Conservation (phyloP, 2,113 vertebrate genomes). For the Malurus elegans region DNA sequence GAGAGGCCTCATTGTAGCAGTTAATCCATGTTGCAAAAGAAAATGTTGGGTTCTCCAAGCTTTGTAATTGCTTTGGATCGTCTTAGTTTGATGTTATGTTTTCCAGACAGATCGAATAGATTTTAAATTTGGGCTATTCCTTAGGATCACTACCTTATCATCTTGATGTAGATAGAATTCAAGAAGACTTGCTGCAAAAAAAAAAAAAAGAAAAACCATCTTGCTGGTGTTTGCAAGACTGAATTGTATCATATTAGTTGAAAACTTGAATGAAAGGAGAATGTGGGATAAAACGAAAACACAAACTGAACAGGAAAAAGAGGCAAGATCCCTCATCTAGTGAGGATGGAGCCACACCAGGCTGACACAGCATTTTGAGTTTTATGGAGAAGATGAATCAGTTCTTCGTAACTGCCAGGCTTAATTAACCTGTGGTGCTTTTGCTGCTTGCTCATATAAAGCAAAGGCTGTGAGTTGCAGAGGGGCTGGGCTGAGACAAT, state of each 20-base stretch:
- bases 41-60: not conserved
- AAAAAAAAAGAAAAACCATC: not conserved
- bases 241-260: not conserved
- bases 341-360: not conserved
- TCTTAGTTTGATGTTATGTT: not conserved
- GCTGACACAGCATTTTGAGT: not conserved
- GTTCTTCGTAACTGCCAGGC: fast-evolving
- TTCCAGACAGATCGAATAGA: not conserved
- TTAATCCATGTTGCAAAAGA: not conserved
- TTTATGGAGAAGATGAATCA: not conserved
- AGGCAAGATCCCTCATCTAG: not conserved
- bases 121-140: not conserved
- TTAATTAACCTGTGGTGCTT: not conserved
- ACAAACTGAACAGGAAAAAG: not conserved
- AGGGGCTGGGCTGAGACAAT: not conserved
- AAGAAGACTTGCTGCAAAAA: not conserved
- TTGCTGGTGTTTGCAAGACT: not conserved
- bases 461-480: not conserved
- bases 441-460: not conserved
- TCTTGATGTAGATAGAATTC: not conserved
- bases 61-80: not conserved
- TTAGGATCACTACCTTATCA: not conserved
- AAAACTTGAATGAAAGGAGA: not conserved
- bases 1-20: not conserved
- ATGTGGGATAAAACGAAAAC: not conserved